Percentiles rank a stretch among this genome's conserved stretches.
Evolutionary conservation across 2,797 vertebrate species (phyloP).

Genomic region (Erethizon dorsatum): DNA sequence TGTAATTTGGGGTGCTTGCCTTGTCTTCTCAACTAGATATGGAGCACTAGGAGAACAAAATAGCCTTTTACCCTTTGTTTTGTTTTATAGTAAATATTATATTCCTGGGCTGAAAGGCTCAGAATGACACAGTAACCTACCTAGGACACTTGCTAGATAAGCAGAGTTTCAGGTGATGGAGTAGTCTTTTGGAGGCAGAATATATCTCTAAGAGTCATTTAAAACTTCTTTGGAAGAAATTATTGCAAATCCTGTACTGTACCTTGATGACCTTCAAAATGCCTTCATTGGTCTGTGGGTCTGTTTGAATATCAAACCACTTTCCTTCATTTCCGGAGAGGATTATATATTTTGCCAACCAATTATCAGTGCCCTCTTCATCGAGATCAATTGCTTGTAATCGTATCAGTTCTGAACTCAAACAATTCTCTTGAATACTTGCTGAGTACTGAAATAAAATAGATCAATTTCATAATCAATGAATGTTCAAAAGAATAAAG

Average conservation of each 20-base stretch:
- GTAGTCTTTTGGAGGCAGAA: neutral
- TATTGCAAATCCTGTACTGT: conserved; percentile 55
- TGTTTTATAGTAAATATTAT: neutral
- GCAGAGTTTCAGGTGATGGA: neutral
- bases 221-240: conserved; percentile 27
- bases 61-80: neutral
- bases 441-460: conserved; percentile 92
- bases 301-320: conserved; percentile 94
- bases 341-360: conserved; percentile 92
- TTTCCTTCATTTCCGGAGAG: conserved; percentile 95
- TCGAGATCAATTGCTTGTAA: conserved; percentile 94
- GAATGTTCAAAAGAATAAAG: conserved; percentile 51
- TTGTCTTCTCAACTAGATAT: conserved; percentile 2
- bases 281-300: conserved; percentile 94
- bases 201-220: neutral
- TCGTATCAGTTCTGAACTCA: conserved; percentile 93
- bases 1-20: neutral
- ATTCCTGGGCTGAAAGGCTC: neutral
- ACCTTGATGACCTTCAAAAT: conserved; percentile 96
- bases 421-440: conserved; percentile 94
- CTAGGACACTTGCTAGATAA: neutral
- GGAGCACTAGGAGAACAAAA: neutral
- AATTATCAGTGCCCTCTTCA: conserved; percentile 91
- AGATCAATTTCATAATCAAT: conserved; percentile 60
- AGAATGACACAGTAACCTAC: neutral